These are phyloP conservation scores for Bombus affinis DNA, from an alignment of 1,140 invertebrate species.

Conservation along the genomic window DNA sequence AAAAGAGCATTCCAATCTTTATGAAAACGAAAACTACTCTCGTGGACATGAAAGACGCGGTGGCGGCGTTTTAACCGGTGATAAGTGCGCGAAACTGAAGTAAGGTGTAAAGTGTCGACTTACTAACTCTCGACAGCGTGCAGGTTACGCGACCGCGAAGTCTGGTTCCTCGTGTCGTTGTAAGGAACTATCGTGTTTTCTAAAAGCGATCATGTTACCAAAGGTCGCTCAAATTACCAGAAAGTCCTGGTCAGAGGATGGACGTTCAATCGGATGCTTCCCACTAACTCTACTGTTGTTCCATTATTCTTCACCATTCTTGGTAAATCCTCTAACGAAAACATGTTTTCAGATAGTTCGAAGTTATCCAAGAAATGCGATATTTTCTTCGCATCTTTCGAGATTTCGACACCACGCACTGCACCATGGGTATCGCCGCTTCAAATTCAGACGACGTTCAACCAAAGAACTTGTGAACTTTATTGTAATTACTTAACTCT, in stretches of 20 bases:
- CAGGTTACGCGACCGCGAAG: not conserved
- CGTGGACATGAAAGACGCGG: not conserved
- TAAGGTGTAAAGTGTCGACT: not conserved
- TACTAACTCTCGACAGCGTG: not conserved
- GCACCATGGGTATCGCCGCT: not conserved
- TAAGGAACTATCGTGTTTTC: conserved; percentile 13
- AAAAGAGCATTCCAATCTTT: not conserved
- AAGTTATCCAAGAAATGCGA: not conserved
- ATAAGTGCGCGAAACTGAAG: not conserved
- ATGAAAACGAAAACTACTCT: not conserved
- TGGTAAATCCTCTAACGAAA: not conserved
- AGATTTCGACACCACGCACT: not conserved
- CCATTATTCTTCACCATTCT: not conserved
- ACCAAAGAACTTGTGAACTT: not conserved
- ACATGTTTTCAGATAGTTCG: no score
- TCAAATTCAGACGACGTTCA: not conserved
- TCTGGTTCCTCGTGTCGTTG: not conserved
- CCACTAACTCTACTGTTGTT: not conserved
- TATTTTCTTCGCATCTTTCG: not conserved
- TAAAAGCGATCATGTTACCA: conserved; percentile 30
- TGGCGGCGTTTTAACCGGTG: not conserved
- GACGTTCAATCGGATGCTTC: not conserved
- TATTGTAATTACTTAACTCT: not conserved
- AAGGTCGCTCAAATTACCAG: conserved; percentile 22
- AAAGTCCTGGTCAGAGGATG: not conserved